These are phyloP conservation scores for Drosophila suzukii DNA, from an alignment of 1,140 invertebrate species.

Conservation along the genomic window DNA sequence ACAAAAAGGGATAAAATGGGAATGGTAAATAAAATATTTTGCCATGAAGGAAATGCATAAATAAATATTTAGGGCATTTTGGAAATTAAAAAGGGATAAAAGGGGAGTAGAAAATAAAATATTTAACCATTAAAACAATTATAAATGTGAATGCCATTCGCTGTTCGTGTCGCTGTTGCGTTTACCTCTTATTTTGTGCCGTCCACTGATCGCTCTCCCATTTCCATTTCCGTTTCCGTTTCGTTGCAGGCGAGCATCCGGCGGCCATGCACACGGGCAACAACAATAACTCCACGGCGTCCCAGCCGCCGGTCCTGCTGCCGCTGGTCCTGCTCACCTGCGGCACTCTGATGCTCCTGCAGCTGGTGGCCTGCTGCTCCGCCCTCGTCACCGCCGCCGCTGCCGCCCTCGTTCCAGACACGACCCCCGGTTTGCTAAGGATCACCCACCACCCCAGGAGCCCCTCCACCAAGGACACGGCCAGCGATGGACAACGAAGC, in stretches of 20 bases:
- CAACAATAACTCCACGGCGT: slow-evolving; percentile 86
- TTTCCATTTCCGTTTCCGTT: neutral
- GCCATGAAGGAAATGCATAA: no score
- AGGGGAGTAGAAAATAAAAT: no score
- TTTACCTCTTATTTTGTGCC: neutral
- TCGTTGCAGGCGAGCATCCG: slow-evolving; percentile 90
- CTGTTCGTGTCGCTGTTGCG: neutral
- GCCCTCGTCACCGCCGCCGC: neutral
- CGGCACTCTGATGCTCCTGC: slow-evolving; percentile 41
- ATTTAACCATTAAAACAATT: neutral
- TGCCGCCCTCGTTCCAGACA: slow-evolving; percentile 6
- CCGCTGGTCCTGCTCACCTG: slow-evolving; percentile 55
- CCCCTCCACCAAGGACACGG: slow-evolving; percentile 13
- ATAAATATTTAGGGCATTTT: no score
- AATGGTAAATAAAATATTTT: no score
- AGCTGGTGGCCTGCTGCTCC: slow-evolving; percentile 13
- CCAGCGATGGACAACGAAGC: slow-evolving; percentile 8
- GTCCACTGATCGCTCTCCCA: neutral
- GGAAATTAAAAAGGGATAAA: no score
- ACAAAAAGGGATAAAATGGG: no score
- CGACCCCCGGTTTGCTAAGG: slow-evolving; percentile 6
- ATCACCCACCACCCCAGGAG: neutral
- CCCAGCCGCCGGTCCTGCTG: slow-evolving; percentile 65
- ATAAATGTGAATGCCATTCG: neutral
- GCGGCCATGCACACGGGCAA: slow-evolving; percentile 89